phyloP scores from a whole-genome alignment of 2,797 vertebrate genomes.

The Pachyuromys duprasi region DNA sequence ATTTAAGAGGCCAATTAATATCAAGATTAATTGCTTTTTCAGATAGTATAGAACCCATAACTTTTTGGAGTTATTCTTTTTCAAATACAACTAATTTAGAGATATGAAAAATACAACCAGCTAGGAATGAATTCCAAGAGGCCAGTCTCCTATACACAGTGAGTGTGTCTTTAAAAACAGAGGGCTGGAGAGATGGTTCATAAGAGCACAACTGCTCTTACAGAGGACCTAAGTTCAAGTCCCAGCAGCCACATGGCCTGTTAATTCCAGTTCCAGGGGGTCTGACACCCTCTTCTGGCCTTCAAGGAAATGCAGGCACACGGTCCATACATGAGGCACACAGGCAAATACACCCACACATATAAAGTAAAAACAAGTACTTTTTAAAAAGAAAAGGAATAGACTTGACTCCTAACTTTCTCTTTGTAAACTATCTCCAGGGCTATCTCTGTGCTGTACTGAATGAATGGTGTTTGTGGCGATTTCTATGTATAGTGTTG shows the following conservation, averaged over 20 bases:
- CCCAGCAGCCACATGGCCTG: neutral
- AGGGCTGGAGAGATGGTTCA: neutral
- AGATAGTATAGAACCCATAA: neutral
- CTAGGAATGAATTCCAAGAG: neutral
- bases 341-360: neutral
- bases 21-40: neutral
- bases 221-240: neutral
- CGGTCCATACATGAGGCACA: no score
- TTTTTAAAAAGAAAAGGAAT: neutral
- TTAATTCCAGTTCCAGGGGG: neutral
- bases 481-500: neutral
- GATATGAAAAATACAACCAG: conserved; percentile 5
- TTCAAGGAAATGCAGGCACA: neutral
- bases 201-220: neutral
- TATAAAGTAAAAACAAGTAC: neutral
- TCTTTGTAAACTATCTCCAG: neutral
- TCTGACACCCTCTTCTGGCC: neutral
- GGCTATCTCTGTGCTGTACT: neutral
- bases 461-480: neutral
- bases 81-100: neutral
- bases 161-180: neutral
- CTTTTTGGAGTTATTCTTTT: conserved; percentile 12
- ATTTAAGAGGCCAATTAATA: neutral
- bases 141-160: neutral
- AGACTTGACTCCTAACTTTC: neutral